Evolutionary conservation across 2,113 vertebrate species (phyloP), one percentile per base, ranked within the genome.

Genomic region (Sebastes schlegelii): DNA sequence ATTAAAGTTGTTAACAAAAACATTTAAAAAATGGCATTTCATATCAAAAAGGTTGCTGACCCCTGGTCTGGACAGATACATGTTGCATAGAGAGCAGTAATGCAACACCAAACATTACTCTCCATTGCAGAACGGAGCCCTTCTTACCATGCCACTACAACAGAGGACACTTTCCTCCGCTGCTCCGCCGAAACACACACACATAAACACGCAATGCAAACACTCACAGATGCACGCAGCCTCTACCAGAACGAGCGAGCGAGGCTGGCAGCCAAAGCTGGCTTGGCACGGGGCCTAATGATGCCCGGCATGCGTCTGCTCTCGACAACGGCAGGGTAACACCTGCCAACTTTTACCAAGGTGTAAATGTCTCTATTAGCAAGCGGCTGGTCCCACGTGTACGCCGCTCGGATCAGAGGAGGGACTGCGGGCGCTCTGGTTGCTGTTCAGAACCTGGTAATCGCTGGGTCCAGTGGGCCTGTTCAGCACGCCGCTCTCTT

Each of bases 301-400:
- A 97, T 97, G 96, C 96, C 94, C 96, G 96, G 97, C 97, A 97
- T 97, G 96, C 96, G 96, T 96, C 96, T 97, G 97, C 97, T 96
- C 95, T 96, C 94, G 94, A 96, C 94, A 96, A 95, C 96, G 96
- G 88, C 93, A 94, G 97, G 96, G 96, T 96, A 96, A 96, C 96
- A 97, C 97, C 96, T 98, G 98, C 97, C 97, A 98, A 97, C 96
- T 98, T 96, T 96, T 97, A 97, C 97, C 96, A 97, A 98, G 95
- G 95, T 98, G 97, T 96, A 97, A 97, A 98, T 95, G 97, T 99
- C 97, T 99, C 97, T 98, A 98, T 99, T 98, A 99, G 93, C 85
- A 57, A 90, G 96, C 95, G 96, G 86, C 95, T 96, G 93, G 93
- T 96, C 96, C 96, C 93, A 91, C 92, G 96, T 96, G 97, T 97